Evolutionary conservation across 2,888 invertebrate genomes (phyloP).

Genomic region (Disparrhopalites patrizii): DNA sequence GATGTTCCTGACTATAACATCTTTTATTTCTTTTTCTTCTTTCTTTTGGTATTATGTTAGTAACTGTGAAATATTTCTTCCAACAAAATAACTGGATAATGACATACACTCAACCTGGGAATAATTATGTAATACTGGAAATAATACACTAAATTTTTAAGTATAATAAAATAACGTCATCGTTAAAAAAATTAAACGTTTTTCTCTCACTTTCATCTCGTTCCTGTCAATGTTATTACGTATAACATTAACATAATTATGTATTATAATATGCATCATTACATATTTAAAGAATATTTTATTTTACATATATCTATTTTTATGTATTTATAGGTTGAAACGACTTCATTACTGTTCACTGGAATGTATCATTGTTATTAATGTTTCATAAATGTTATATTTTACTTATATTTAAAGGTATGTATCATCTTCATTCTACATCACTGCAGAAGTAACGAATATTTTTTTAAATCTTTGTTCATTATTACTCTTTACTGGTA

Average conservation of each 20-base stretch:
- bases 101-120: no score
- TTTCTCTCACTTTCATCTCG: background rate
- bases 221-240: no score
- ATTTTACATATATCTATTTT: background rate
- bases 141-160: conserved; percentile 9
- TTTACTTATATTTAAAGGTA: background rate
- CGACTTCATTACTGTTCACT: conserved; percentile 8
- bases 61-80: background rate
- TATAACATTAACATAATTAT: no score
- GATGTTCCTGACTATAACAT: background rate
- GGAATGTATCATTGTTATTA: conserved; percentile 11
- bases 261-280: no score
- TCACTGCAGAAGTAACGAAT: background rate
- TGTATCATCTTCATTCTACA: background rate
- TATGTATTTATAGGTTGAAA: background rate
- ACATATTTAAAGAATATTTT: no score
- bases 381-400: background rate
- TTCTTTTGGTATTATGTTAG: background rate
- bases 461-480: no score
- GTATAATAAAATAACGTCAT: background rate
- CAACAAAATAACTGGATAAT: no score
- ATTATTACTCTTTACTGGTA: no score
- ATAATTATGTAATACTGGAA: conserved; percentile 8
- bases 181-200: conserved; percentile 4
- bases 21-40: background rate